Base-by-base conservation (phyloP, 2,797 vertebrate genomes). In the Microctenopoma stevenorrisi region DNA sequence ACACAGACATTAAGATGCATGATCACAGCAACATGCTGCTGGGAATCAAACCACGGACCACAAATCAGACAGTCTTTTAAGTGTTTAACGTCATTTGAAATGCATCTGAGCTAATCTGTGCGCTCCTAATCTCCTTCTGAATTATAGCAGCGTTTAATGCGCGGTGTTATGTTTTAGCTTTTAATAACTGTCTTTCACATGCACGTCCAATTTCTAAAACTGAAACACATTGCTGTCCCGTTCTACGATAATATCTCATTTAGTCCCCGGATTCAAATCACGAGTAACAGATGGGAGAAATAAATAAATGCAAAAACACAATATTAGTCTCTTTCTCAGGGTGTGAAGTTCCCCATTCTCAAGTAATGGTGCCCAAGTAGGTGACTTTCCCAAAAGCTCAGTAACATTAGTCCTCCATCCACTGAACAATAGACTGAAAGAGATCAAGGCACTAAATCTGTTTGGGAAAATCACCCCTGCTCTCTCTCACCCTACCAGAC, bases 391-490 rank as follows among this genome's bases (percentile, higher is more conserved):
- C 76, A 87, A 86, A 88, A 86, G 82, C 84, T 91, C 78, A 71
- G 83, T 88, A 68, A 86, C 88, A 68, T 83, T 10, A 64, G 64
- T 69, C 47, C 68, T 72, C 51, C 64, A 75, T 56, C 43, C 54
- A 26, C 48, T 42, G 43, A 80, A 88, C 85, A 85, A 83, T 68
- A 70, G 72, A 55, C 62, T 74, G 65, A 79, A 82, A 79, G 70
- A 79, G 78, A 85, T 73, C 81, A 86, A 66, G 78, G 76, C 52
- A 75, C 74, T 78, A 74, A 89, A 86, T 88, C 88, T 81, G 83
- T 88, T 88, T 88, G 88, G 84, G 86, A 86, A 89, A 88, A 76
- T 86, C 79, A 84, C 84, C 84, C 72, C 54, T 88, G 85, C 80
- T 75, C 83, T 83, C 68, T 86, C 85, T 85, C 83, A 88, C 71